Evolutionary conservation across 2,888 invertebrate genomes (phyloP).

Genomic region (Apocheima hispidaria): DNA sequence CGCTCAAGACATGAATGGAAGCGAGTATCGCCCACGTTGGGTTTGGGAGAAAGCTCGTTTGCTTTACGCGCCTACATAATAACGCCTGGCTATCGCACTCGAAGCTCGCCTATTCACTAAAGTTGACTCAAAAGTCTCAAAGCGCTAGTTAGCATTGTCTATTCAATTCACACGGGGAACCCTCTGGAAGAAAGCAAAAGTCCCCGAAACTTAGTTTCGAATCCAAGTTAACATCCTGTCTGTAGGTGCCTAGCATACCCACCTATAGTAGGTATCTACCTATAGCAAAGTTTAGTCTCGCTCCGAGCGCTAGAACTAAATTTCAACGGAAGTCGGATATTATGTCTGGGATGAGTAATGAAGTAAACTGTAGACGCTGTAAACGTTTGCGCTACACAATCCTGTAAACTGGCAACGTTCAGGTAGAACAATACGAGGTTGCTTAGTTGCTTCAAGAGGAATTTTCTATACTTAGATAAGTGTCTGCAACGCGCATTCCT

Average conservation of each 20-base stretch:
- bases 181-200: slow-evolving; percentile 30
- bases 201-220: slow-evolving; percentile 6
- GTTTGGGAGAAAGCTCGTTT: slow-evolving; percentile 73
- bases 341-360: slow-evolving; percentile 45
- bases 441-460: no score
- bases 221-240: slow-evolving; percentile 12
- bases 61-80: slow-evolving; percentile 51
- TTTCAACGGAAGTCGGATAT: slow-evolving; percentile 42
- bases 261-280: slow-evolving; percentile 16
- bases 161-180: slow-evolving; percentile 11
- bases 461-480: slow-evolving; percentile 11
- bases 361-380: slow-evolving; percentile 34
- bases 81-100: slow-evolving; percentile 32
- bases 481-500: slow-evolving; percentile 17
- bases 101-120: background rate
- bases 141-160: background rate
- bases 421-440: background rate
- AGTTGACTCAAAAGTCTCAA: slow-evolving; percentile 2
- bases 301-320: slow-evolving; percentile 34
- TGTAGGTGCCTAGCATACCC: background rate
- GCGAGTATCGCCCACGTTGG: slow-evolving; percentile 74
- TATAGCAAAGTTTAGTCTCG: slow-evolving; percentile 20
- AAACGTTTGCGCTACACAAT: slow-evolving; percentile 32
- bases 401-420: slow-evolving; percentile 9
- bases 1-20: slow-evolving; percentile 68